Evolutionary conservation across 2,888 invertebrate species (phyloP).

Genomic region (Drosophila dives): DNA sequence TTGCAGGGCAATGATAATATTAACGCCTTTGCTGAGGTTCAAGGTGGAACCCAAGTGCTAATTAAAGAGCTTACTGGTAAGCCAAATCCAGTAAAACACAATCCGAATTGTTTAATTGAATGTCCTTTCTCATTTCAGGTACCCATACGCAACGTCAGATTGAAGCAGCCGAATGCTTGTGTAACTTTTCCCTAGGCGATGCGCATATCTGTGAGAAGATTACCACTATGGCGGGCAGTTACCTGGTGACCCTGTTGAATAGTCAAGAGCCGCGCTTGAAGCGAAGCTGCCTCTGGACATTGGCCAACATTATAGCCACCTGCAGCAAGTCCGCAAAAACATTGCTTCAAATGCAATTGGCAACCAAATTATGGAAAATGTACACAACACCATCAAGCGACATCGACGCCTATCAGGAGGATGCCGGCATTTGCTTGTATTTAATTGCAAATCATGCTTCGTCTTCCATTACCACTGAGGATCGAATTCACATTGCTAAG

Average conservation of each 20-base stretch:
- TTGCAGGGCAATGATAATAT: slow-evolving; percentile 81
- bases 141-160: slow-evolving; percentile 74
- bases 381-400: slow-evolving; percentile 51
- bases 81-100: too few species aligned
- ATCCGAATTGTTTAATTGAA: neutral
- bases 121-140: slow-evolving; percentile 58
- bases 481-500: slow-evolving; percentile 56
- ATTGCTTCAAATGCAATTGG: slow-evolving; percentile 81
- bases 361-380: slow-evolving; percentile 76
- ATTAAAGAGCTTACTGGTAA: slow-evolving; percentile 83
- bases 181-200: slow-evolving; percentile 83
- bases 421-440: slow-evolving; percentile 76
- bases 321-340: slow-evolving; percentile 70
- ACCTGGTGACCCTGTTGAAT: slow-evolving; percentile 81
- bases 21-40: slow-evolving; percentile 74
- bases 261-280: slow-evolving; percentile 72
- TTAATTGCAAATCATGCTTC: slow-evolving; percentile 57
- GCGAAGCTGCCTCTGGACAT: slow-evolving; percentile 81
- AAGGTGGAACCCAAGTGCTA: slow-evolving; percentile 82
- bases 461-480: slow-evolving; percentile 52
- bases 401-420: slow-evolving; percentile 60
- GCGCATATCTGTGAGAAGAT: slow-evolving; percentile 82
- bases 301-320: slow-evolving; percentile 80
- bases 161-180: slow-evolving; percentile 81
- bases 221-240: slow-evolving; percentile 78